phyloP scores from a whole-genome alignment of 2,888 invertebrate species.

The Tinea pellionella region DNA sequence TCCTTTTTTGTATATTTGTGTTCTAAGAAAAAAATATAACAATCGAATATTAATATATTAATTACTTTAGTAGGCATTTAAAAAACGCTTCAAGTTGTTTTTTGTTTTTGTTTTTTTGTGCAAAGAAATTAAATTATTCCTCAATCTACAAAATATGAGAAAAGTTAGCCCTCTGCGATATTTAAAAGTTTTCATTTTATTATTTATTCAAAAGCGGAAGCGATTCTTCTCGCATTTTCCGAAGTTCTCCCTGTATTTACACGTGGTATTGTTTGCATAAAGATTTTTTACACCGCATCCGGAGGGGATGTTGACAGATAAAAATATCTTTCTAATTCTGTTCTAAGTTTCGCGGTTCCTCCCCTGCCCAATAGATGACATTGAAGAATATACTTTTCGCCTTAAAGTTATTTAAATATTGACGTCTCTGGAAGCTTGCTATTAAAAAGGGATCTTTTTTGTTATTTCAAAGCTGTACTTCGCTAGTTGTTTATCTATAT shows the following conservation, averaged over 20 bases:
- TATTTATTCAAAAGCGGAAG: conserved; percentile 27
- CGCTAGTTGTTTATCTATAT: neutral
- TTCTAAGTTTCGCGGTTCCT: conserved; percentile 47
- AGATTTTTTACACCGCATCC: conserved; percentile 40
- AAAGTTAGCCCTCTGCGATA: neutral
- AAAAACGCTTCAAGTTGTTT: no score
- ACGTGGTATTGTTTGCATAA: conserved; percentile 67
- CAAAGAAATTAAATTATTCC: no score
- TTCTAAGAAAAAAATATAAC: neutral
- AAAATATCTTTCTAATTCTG: conserved; percentile 68
- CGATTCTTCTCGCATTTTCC: conserved; percentile 22
- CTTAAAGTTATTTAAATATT: conserved; percentile 17
- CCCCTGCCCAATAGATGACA: conserved; percentile 37
- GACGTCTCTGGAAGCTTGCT: neutral
- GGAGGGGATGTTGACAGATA: conserved; percentile 48
- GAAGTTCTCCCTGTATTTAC: conserved; percentile 54
- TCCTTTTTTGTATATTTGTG: neutral
- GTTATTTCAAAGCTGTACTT: neutral
- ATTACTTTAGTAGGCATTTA: neutral
- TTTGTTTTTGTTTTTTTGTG: no score
- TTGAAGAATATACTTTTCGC: conserved; percentile 57
- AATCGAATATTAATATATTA: neutral
- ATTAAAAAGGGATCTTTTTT: neutral
- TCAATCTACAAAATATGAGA: neutral
- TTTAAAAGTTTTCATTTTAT: conserved; percentile 18